Evolutionary conservation across 2,797 vertebrate species (phyloP).

Genomic region (Centropyge bicolor): DNA sequence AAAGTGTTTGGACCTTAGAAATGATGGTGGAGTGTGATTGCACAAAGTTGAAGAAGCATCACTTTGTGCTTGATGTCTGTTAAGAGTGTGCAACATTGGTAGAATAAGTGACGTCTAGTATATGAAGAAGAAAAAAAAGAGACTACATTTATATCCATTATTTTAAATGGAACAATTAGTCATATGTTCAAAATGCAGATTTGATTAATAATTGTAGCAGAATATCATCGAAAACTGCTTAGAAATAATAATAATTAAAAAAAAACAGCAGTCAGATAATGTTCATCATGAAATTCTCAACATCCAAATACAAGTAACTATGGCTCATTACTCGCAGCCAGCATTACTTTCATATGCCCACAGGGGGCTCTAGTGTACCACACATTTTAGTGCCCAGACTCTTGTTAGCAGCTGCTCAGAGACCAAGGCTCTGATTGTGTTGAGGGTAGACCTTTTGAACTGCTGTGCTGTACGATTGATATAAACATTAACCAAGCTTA

Average conservation of each 20-base stretch:
- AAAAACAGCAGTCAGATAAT: slow-evolving; percentile 48
- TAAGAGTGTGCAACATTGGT: slow-evolving; percentile 3
- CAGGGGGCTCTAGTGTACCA: slow-evolving; percentile 96
- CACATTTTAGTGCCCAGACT: slow-evolving; percentile 80
- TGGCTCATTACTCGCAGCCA: slow-evolving; percentile 47
- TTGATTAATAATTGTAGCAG: slow-evolving; percentile 18
- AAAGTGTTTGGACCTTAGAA: slow-evolving; percentile 19
- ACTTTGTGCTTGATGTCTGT: slow-evolving; percentile 18
- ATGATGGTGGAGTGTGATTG: neutral
- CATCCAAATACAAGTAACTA: slow-evolving; percentile 63
- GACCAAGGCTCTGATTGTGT: slow-evolving; percentile 68
- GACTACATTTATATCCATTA: slow-evolving; percentile 9
- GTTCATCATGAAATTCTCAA: slow-evolving; percentile 65
- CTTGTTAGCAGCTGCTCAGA: slow-evolving; percentile 59
- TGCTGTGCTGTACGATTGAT: slow-evolving; percentile 74
- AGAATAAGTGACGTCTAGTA: slow-evolving; percentile 11
- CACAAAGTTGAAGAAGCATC: slow-evolving; percentile 27
- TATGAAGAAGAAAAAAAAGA: slow-evolving; percentile 28
- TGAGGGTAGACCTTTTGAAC: slow-evolving; percentile 82
- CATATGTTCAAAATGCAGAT: slow-evolving; percentile 4
- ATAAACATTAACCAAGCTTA: slow-evolving; percentile 78
- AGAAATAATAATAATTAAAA: slow-evolving; percentile 41
- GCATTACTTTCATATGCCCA: slow-evolving; percentile 83
- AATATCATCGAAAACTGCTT: slow-evolving; percentile 27
- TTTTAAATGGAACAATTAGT: slow-evolving; percentile 31